Conservation (phyloP, 2,888 invertebrate species). For the Synanthedon formicaeformis region DNA sequence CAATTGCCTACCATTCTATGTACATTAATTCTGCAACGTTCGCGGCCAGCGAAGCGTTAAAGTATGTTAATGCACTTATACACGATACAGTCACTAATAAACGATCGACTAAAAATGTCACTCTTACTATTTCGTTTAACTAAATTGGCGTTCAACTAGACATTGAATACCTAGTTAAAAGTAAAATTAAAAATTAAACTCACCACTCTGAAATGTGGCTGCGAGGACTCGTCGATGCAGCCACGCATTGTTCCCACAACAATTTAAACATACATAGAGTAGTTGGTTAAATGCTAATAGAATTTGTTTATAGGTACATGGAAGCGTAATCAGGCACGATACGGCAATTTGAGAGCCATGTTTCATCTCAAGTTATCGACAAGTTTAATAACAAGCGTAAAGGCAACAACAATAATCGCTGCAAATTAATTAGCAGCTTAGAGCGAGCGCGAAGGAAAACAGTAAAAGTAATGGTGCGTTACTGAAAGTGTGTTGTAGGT, state of each 20-base stretch:
- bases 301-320: constrained; percentile 49
- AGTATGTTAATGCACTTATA: constrained; percentile 41
- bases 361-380: constrained; percentile 65
- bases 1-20: constrained; percentile 25
- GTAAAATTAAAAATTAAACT: constrained; percentile 18
- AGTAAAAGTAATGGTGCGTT: constrained; percentile 36
- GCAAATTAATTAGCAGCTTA: constrained; percentile 55
- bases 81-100: constrained; percentile 9
- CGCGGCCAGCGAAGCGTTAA: constrained; percentile 38
- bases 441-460: constrained; percentile 48
- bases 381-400: constrained; percentile 63
- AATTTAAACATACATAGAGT: constrained; percentile 42
- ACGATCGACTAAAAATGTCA: constrained; percentile 31
- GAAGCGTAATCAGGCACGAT: constrained; percentile 52
- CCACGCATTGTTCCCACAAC: constrained; percentile 46
- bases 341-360: constrained; percentile 57
- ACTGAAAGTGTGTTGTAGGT: constrained; percentile 23
- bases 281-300: constrained; percentile 33
- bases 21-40: constrained; percentile 48
- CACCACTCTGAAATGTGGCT: constrained; percentile 36
- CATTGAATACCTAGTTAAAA: constrained; percentile 1
- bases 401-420: constrained; percentile 56
- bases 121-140: constrained; percentile 22
- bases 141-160: constrained; percentile 14
- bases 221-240: constrained; percentile 31